Evolutionary conservation across 2,797 vertebrate genomes (phyloP).

Genomic region (Galago senegalensis): DNA sequence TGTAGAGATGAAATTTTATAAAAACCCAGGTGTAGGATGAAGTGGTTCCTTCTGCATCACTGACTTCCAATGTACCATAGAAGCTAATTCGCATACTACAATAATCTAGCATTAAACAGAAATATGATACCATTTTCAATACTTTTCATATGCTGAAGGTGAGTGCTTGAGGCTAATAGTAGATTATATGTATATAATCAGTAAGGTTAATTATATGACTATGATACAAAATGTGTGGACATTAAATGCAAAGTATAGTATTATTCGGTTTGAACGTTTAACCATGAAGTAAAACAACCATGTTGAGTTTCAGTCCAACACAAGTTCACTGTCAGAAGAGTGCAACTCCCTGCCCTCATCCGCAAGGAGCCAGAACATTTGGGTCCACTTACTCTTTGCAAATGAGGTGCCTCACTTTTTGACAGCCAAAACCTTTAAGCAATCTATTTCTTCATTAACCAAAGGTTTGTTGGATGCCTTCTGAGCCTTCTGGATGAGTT

Average conservation of each 20-base stretch:
- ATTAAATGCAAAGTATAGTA: conserved; percentile 33
- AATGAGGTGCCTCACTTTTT: conserved; percentile 56
- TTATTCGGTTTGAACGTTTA: conserved; percentile 51
- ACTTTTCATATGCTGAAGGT: not conserved
- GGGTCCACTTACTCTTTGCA: conserved; percentile 65
- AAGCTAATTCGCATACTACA: conserved; percentile 11
- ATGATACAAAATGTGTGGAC: conserved; percentile 45
- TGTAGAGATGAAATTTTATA: not conserved
- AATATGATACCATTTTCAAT: not conserved
- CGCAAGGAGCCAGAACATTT: conserved; percentile 58
- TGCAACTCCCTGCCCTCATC: not conserved
- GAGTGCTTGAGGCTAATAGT: not conserved
- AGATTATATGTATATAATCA: not conserved
- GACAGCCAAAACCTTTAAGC: conserved; percentile 66
- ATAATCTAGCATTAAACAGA: not conserved
- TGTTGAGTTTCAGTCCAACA: not conserved
- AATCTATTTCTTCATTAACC: conserved; percentile 73
- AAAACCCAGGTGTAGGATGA: not conserved
- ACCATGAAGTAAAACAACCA: conserved; percentile 2
- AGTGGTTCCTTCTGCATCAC: not conserved
- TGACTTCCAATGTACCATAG: not conserved
- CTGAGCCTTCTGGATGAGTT: conserved; percentile 78
- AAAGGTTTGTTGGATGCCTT: conserved; percentile 76
- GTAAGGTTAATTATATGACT: conserved; percentile 41
- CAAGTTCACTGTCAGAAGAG: not conserved